Evolutionary conservation across 2,113 vertebrate genomes (phyloP), one percentile per base, ranked within the genome.

Genomic region (Baryphthengus martii): DNA sequence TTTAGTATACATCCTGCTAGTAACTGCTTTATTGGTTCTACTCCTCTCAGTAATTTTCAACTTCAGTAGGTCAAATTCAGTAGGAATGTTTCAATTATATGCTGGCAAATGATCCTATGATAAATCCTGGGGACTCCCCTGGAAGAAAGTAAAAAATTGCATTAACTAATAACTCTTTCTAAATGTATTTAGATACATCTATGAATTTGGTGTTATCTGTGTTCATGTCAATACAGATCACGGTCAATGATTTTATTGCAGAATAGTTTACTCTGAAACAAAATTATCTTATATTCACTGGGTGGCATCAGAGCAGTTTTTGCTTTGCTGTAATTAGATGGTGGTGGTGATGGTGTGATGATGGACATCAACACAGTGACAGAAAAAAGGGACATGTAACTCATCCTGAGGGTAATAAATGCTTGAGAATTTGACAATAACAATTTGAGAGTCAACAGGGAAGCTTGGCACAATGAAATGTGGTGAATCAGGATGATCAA

Each of bases 401-500:
- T 97, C 95, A 96, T 88, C 94, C 73, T 67, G 53, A 95, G 90
- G 33, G 81, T 96, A 97, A 97, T 95, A 97, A 97, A 98, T 97
- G 95, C 81, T 76, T 56, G 92, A 92, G 83, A 74, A 94, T 95
- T 95, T 97, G 97, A 98, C 97, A 98, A 92, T 87, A 97, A 97
- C 97, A 98, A 97, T 98, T 97, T 97, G 97, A 97, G 91, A 98
- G 97, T 96, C 98, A 98, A 98, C 98, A 94, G 98, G 98, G 98
- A 98, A 97, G 97, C 98, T 93, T 94, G 79, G 96, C 90, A 96
- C 62, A 1, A 72, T 95, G 97, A 98, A 97, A 92, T 88, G 90
- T 88, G 17, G 97, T 98, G 97, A 98, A 98, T 98, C 98, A 98
- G 97, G 94, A 98, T 98, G 98, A 98, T 98, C 98, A 98, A 98